Evolutionary conservation across 2,113 vertebrate species (phyloP), one percentile per base, ranked within the genome.

Genomic region (Pseudopipra pipra): DNA sequence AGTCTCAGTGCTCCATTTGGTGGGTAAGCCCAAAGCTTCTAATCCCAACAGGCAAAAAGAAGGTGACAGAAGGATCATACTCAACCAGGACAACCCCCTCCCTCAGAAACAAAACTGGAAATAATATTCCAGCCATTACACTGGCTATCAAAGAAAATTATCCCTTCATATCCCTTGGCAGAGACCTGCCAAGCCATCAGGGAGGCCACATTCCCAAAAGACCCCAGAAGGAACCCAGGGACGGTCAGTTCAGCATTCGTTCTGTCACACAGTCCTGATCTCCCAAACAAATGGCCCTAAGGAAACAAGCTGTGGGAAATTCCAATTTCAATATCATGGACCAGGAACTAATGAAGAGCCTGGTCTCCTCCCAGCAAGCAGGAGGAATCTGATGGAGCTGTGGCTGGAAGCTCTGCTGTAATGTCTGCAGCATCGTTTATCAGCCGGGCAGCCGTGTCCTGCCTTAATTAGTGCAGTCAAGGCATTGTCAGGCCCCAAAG

Each of bases 221-320:
- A 2, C 0, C 13, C 49, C 54, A 5, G 25, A 15, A 24, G 65
- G 31, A 31, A 41, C 12, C 2, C 54, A 5, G 35, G 1, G 5
- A 19, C 35, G 19, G 23, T 28, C 62, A 54, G 59, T 1, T 7
- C 61, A 27, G 78, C 15, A 20, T 8, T 59, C 1, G 20, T 51
- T 46, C 47, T 27, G 47, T 35, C 46, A 33, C 30, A 4, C 41
- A 66, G 55, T 24, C 63, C 73, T 31, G 3, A 47, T 1, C 21
- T 3, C 43, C 62, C 25, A 23, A 44, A 22, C 27, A 75, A 84
- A 63, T 0, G 7, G n/a, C 47, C 58, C 56, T 30, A 49, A 30
- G 21, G 52, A 51, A 82, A 12, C 11, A 11, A 61, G 19, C 75
- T 52, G 66, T 46, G 49, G 62, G 66, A 37, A 66, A 47, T 24